Evolutionary conservation across 1,140 invertebrate genomes (phyloP).

Genomic region (Zaprionus camerounensis): DNA sequence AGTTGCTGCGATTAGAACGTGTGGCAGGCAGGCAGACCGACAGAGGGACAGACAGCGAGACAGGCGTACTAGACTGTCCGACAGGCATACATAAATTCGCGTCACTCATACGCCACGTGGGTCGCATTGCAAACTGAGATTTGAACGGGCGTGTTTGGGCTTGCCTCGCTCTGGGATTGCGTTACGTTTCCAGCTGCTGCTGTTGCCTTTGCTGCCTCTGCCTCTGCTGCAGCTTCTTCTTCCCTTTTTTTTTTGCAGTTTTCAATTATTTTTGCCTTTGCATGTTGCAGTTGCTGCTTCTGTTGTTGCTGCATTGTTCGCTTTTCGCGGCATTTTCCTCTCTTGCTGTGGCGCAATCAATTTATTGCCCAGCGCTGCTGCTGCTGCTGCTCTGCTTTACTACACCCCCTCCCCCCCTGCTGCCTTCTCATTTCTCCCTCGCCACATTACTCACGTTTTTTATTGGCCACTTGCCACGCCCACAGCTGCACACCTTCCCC

Average conservation of each 20-base stretch:
- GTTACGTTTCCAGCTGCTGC: slow-evolving; percentile 2
- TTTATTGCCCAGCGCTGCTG: slow-evolving; percentile 59
- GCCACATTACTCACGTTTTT: slow-evolving; percentile 72
- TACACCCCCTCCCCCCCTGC: not conserved
- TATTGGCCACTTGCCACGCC: slow-evolving; percentile 74
- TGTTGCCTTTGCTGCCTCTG: not conserved
- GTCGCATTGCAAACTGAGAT: slow-evolving; percentile 50
- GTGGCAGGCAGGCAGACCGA: slow-evolving; percentile 49
- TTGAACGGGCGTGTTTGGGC: slow-evolving; percentile 8
- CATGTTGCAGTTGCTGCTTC: slow-evolving; percentile 27
- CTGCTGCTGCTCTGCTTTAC: slow-evolving; percentile 7
- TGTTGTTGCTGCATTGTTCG: slow-evolving; percentile 29
- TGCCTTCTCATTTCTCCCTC: slow-evolving; percentile 23
- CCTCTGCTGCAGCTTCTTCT: not conserved
- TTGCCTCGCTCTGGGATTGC: slow-evolving; percentile 9
- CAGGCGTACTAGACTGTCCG: slow-evolving; percentile 16
- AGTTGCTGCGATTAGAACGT: slow-evolving; percentile 77
- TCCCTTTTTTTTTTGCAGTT: not conserved
- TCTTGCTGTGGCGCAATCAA: slow-evolving; percentile 51
- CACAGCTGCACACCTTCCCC: not conserved
- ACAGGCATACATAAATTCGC: slow-evolving; percentile 80
- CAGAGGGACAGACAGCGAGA: not conserved
- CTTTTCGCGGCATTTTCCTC: slow-evolving; percentile 41
- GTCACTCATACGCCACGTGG: slow-evolving; percentile 80
- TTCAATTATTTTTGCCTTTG: slow-evolving; percentile 20